Evolutionary conservation across 2,797 vertebrate species (phyloP), one percentile per base, ranked within the genome.

Genomic region (Heterohyrax brucei): DNA sequence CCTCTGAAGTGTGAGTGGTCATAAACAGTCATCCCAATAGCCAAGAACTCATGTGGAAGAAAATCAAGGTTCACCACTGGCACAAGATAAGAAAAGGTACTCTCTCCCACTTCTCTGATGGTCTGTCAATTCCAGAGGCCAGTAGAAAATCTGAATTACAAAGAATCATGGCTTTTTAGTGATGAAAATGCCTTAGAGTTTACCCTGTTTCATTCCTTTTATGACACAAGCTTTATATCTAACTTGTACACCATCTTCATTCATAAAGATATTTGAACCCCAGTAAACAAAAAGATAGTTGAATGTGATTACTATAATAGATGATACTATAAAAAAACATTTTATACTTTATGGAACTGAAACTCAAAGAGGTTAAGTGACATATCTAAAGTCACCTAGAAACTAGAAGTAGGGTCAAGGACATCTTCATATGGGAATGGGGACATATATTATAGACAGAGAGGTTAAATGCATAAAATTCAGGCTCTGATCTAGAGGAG

Each of bases 271-370:
- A 76, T 44, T 73, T 73, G 46, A 39, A 39, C 39, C 39, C 39
- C 39, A 39, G 39, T 39, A 39, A 39, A 39, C 48, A 93, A 53
- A 68, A 82, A 79, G 75, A 80, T 5, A 76, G 33, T 73, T 73
- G 46, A 75, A 79, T 76, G 56, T n/a, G 44, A 62, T 59, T 48
- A 82, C n/a, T 76, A 64, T 68, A 66, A 92, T 85, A 82, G 5
- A 48, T 44, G 73, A 28, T 53, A 26, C 50, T 80, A 66, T 28
- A 61, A 81, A 75, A 93, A 95, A 95, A 56, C 26, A 33, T n/a
- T 90, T 72, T 61, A 39, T n/a, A 87, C 66, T 39, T 81, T 44
- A 72, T 39, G 46, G 28, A 61, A 78, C 28, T 89, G 33, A 93
- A 88, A 72, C 88, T 50, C n/a, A 59, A 44, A 62, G 28, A 59